Evolutionary conservation across 1,140 invertebrate species (phyloP).

Genomic region (Bicyclus anynana): DNA sequence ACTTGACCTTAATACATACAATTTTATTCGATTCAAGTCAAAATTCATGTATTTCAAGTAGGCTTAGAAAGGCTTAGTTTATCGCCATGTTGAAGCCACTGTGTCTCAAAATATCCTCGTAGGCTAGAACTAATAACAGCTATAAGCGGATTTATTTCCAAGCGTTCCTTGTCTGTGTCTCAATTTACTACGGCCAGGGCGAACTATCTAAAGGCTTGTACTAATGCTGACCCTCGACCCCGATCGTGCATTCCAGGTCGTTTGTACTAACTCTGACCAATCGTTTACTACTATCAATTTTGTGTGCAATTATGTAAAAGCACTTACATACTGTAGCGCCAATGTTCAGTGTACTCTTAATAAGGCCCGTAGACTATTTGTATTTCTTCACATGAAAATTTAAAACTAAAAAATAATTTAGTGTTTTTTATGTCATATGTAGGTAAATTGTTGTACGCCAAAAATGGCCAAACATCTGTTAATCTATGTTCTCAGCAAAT

Average conservation of each 20-base stretch:
- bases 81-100: not conserved
- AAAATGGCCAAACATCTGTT: too few relatives aligned
- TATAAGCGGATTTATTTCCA: slow-evolving; percentile 35
- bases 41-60: too few relatives aligned
- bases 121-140: slow-evolving; percentile 29
- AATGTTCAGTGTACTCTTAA: not conserved
- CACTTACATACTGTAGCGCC: not conserved
- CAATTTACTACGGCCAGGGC: slow-evolving; percentile 34
- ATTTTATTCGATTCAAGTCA: too few relatives aligned
- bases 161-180: slow-evolving; percentile 35
- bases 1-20: too few relatives aligned
- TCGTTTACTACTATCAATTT: slow-evolving; percentile 45
- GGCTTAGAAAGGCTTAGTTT: too few relatives aligned
- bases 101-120: slow-evolving; percentile 2
- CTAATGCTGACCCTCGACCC: slow-evolving; percentile 55
- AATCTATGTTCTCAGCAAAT: too few relatives aligned
- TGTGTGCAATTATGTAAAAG: slow-evolving; percentile 18
- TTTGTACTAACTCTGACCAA: slow-evolving; percentile 46
- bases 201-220: slow-evolving; percentile 38
- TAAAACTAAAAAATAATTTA: too few relatives aligned
- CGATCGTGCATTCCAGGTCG: slow-evolving; percentile 56
- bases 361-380: not conserved
- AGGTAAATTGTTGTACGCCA: too few relatives aligned
- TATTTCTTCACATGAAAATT: too few relatives aligned
- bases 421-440: too few relatives aligned